These are phyloP conservation scores for Trichogramma dendrolimi DNA, from an alignment of 2,888 invertebrate genomes.

Conservation along the genomic window DNA sequence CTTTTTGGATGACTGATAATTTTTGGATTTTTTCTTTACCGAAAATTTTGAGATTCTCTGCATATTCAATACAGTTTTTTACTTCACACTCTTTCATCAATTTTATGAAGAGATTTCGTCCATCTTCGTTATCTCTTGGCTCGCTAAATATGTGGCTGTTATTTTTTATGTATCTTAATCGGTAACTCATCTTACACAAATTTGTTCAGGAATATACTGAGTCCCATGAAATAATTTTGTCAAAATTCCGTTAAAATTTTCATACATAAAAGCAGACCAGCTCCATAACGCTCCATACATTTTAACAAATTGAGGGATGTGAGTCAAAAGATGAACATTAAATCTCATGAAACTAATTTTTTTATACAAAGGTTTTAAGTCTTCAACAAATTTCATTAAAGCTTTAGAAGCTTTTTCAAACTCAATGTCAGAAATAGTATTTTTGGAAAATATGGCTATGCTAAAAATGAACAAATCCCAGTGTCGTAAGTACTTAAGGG, in stretches of 20 bases:
- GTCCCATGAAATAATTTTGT: slow-evolving; percentile 1
- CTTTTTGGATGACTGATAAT: no score
- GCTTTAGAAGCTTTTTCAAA: background rate
- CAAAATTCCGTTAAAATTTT: slow-evolving; percentile 11
- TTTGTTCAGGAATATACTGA: background rate
- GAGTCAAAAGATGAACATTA: slow-evolving; percentile 8
- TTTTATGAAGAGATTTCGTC: background rate
- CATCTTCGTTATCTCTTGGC: background rate
- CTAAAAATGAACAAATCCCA: background rate
- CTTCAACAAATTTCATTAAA: background rate
- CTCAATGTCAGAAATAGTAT: background rate
- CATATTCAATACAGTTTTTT: background rate
- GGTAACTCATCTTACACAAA: background rate
- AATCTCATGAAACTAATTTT: slow-evolving; percentile 4
- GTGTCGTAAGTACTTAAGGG: background rate
- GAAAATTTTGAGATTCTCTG: background rate
- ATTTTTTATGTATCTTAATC: background rate
- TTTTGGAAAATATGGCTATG: background rate
- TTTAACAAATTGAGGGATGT: slow-evolving; percentile 1
- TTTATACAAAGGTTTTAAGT: slow-evolving; percentile 2
- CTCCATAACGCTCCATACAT: background rate
- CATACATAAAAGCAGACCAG: slow-evolving; percentile 14
- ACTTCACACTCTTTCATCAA: background rate
- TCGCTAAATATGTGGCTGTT: background rate
- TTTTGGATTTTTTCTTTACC: no score